Percentiles rank a stretch among this genome's conserved stretches.
Conservation (phyloP, 2,113 vertebrate genomes). For the Cnemophilus loriae region DNA sequence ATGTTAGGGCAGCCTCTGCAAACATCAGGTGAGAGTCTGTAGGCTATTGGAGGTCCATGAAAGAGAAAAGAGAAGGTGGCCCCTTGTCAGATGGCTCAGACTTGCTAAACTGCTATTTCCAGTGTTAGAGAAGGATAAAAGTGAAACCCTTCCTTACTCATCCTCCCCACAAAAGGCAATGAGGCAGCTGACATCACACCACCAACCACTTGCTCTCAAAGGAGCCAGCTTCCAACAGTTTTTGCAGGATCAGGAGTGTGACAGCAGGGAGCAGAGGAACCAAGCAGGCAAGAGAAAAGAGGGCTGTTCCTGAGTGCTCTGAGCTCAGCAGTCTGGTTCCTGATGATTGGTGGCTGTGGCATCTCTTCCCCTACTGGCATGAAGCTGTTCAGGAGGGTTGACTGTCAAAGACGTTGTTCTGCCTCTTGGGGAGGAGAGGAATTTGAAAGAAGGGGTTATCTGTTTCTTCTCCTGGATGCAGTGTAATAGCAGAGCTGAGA, state of each 20-base stretch:
- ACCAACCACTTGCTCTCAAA: neutral
- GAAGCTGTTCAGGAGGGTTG: neutral
- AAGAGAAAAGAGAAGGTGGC: neutral
- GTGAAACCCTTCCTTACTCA: neutral
- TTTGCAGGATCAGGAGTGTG: neutral
- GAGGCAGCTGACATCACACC: neutral
- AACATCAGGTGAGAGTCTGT: neutral
- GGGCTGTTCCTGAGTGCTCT: neutral
- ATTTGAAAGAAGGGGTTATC: neutral
- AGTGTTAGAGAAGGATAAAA: neutral
- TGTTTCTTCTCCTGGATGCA: neutral
- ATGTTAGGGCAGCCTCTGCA: neutral
- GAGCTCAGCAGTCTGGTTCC: accelerated
- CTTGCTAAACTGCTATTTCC: neutral
- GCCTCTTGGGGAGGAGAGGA: neutral
- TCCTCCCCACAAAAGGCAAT: neutral
- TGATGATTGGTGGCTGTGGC: neutral
- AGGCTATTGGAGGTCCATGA: neutral
- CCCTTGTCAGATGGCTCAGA: neutral
- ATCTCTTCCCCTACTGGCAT: neutral
- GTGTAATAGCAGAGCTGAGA: accelerated
- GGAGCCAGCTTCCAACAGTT: neutral
- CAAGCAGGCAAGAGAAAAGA: neutral
- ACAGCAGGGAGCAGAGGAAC: neutral
- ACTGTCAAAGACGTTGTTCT: neutral